Percentiles rank a stretch among this genome's conserved stretches.
Conservation (phyloP, 2,113 vertebrate species). For the Hippocampus abdominalis region DNA sequence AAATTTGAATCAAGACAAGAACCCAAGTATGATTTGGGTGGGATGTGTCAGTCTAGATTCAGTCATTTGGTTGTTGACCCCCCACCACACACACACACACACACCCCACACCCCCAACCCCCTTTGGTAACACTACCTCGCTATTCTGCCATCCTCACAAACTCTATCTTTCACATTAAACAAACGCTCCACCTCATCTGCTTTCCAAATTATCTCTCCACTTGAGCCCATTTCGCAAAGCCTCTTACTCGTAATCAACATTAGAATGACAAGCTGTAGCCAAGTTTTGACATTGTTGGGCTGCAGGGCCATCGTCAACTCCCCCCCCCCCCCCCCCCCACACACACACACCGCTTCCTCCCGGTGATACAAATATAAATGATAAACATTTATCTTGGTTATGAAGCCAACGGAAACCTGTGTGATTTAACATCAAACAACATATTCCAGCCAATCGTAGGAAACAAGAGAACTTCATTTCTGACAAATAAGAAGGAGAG, state of each 20-base stretch:
- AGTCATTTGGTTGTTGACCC: not conserved
- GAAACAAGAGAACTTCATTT: conserved; percentile 70
- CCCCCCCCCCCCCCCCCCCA: no score
- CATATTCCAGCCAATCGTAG: conserved; percentile 72
- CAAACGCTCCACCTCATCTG: conserved; percentile 63
- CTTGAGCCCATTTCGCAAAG: conserved; percentile 63
- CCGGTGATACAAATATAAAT: conserved; percentile 70
- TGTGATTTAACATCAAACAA: conserved; percentile 74
- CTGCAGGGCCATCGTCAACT: conserved; percentile 47
- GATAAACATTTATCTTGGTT: conserved; percentile 74
- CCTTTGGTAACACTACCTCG: conserved; percentile 54
- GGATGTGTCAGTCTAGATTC: conserved; percentile 66
- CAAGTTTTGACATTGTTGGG: conserved; percentile 47
- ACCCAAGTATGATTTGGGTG: conserved; percentile 58
- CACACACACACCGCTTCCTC: conserved; percentile 20
- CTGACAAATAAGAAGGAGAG: conserved; percentile 71
- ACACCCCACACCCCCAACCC: no score
- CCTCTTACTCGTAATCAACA: conserved; percentile 65
- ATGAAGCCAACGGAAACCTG: conserved; percentile 59
- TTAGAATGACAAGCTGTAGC: conserved; percentile 47
- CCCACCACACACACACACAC: no score
- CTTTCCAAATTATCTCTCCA: conserved; percentile 65
- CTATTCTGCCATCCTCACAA: conserved; percentile 39
- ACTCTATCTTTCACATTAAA: conserved; percentile 62
- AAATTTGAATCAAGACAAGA: conserved; percentile 58